Evolutionary conservation across 2,797 vertebrate species (phyloP).

Genomic region (Leptatherina wallacei): DNA sequence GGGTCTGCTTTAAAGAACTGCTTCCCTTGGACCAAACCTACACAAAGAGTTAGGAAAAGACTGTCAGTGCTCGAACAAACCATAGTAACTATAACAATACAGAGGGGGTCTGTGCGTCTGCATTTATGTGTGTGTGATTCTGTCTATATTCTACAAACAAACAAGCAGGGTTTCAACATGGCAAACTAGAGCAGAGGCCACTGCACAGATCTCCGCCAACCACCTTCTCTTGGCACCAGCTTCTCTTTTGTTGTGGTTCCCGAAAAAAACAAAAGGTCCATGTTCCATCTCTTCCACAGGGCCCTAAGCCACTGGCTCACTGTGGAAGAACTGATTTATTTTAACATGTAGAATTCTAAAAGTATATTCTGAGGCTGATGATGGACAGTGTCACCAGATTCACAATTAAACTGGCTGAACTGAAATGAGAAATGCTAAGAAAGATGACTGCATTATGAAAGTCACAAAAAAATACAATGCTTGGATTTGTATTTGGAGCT

Average conservation of each 20-base stretch:
- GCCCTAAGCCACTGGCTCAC: conserved; percentile 29
- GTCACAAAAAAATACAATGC: conserved; percentile 31
- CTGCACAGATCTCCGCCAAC: conserved; percentile 40
- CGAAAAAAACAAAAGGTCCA: conserved; percentile 54
- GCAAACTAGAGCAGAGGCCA: conserved; percentile 46
- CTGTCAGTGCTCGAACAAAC: conserved; percentile 59
- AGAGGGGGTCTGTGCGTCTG: conserved; percentile 28
- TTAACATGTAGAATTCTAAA: conserved; percentile 17
- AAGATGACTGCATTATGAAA: conserved; percentile 1
- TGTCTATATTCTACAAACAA: conserved; percentile 59
- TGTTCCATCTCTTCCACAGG: conserved; percentile 33
- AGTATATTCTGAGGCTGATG: neutral
- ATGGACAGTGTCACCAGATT: conserved; percentile 5
- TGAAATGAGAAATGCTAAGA: neutral
- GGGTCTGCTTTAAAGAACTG: conserved; percentile 2
- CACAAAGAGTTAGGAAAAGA: conserved; percentile 42
- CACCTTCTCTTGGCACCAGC: conserved; percentile 65
- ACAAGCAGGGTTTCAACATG: conserved; percentile 40
- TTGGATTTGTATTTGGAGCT: conserved; percentile 12
- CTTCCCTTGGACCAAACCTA: conserved; percentile 37
- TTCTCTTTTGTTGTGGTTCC: conserved; percentile 67
- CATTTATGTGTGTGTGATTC: conserved; percentile 21
- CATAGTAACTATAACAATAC: conserved; percentile 68
- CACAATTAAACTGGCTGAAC: conserved; percentile 3
- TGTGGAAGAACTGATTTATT: conserved; percentile 32